Conservation (phyloP, 2,113 vertebrate species). For the Castor canadensis region DNA sequence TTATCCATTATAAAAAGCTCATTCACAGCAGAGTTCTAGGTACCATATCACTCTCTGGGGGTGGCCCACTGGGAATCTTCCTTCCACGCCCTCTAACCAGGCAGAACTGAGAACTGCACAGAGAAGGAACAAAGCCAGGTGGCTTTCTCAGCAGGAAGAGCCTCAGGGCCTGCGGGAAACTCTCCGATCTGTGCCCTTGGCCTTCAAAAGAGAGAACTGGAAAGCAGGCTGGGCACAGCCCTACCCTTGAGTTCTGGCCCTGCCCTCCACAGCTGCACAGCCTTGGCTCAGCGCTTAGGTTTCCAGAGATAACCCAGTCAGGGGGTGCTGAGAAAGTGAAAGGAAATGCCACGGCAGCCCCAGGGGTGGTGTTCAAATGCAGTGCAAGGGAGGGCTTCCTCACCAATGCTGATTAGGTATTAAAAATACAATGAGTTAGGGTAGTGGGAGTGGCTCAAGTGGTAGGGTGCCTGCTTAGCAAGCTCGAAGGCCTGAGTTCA, state of each 20-base stretch:
- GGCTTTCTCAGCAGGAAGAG: background rate
- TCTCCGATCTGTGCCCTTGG: background rate
- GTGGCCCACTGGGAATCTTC: background rate
- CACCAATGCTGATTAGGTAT: background rate
- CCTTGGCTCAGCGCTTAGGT: background rate
- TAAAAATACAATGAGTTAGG: background rate
- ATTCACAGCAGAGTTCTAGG: background rate
- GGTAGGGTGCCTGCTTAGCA: too few species aligned
- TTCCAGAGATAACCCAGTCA: background rate
- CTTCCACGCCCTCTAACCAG: background rate
- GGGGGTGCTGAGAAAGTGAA: background rate
- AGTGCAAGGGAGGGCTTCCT: accelerated
- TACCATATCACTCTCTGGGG: background rate
- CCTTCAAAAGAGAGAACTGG: background rate
- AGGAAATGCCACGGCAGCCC: accelerated
- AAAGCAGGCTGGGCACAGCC: background rate
- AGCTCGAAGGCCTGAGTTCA: too few species aligned
- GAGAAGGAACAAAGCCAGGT: background rate
- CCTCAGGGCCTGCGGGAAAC: background rate
- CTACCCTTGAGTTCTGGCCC: background rate
- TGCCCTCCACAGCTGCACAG: background rate
- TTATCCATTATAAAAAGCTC: background rate
- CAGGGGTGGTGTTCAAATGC: accelerated
- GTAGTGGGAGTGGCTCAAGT: too few species aligned
- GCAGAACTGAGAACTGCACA: background rate